These are phyloP conservation scores for Parnassius glacialis DNA, from an alignment of 2,888 invertebrate species.

Conservation along the genomic window DNA sequence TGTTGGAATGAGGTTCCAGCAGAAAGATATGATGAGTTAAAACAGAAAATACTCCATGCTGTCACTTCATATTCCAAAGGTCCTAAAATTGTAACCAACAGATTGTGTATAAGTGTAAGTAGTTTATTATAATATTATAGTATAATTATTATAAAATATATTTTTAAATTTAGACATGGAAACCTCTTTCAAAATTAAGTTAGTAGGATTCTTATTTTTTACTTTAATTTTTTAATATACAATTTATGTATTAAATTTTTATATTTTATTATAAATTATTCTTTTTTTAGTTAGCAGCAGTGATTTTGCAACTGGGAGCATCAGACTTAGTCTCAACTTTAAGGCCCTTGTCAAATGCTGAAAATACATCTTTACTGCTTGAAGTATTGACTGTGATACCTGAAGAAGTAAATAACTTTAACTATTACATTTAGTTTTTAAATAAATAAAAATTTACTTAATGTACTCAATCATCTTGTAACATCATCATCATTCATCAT, in stretches of 20 bases:
- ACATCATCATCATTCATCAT: too few species aligned
- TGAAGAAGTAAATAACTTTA: constrained; percentile 85
- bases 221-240: too few species aligned
- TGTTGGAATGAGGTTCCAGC: constrained; percentile 93
- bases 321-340: constrained; percentile 89
- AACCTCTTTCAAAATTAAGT: too few species aligned
- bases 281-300: constrained; percentile 88
- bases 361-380: constrained; percentile 80
- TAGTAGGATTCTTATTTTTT: too few species aligned
- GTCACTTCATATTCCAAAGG: constrained; percentile 89
- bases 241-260: too few species aligned
- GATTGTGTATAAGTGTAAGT: constrained; percentile 93
- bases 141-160: neutral
- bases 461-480: too few species aligned
- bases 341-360: constrained; percentile 79
- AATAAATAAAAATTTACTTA: too few species aligned
- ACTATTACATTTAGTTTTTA: too few species aligned
- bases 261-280: constrained; percentile 11
- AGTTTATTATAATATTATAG: constrained; percentile 1
- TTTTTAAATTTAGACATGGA: too few species aligned
- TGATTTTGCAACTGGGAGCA: constrained; percentile 85
- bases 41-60: constrained; percentile 88
- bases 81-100: constrained; percentile 91
- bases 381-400: constrained; percentile 93
- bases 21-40: constrained; percentile 88